phyloP scores from a whole-genome alignment of 2,113 vertebrate species.

The Ondatra zibethicus region DNA sequence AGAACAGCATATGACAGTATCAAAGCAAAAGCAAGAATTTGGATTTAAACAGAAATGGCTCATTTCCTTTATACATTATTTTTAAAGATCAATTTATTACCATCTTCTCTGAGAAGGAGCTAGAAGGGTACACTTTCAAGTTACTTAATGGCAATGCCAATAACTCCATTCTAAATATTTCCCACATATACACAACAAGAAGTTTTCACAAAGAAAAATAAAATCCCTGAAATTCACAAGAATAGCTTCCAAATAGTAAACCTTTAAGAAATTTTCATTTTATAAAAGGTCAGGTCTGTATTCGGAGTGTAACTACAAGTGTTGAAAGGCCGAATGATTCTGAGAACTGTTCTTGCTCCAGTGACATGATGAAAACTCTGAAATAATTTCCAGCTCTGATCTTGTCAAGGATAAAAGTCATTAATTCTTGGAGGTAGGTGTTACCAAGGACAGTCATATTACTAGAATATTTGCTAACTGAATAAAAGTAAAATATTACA shows the following conservation, averaged over 20 bases:
- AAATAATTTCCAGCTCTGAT: not conserved
- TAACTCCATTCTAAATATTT: conserved; percentile 13
- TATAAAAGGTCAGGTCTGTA: not conserved
- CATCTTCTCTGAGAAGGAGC: conserved; percentile 34
- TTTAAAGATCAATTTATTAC: not conserved
- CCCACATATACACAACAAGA: not conserved
- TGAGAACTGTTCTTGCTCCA: not conserved
- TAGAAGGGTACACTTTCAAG: conserved; percentile 22
- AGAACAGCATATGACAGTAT: not conserved
- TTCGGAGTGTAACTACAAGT: not conserved
- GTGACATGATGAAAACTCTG: not conserved
- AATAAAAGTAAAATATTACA: not conserved
- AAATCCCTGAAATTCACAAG: not conserved
- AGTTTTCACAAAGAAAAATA: conserved; percentile 22
- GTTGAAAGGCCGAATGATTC: not conserved
- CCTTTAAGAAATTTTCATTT: not conserved
- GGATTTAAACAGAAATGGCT: conserved; percentile 33
- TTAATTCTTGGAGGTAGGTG: not conserved
- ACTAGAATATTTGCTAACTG: not conserved
- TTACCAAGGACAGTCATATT: not conserved
- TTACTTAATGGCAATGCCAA: not conserved
- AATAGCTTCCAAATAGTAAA: conserved; percentile 7
- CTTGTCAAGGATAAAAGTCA: not conserved
- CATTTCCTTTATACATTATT: conserved; percentile 21
- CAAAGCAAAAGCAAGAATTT: conserved; percentile 42